Base-by-base conservation (phyloP, 2,797 vertebrate species). In the Luscinia megarhynchos region DNA sequence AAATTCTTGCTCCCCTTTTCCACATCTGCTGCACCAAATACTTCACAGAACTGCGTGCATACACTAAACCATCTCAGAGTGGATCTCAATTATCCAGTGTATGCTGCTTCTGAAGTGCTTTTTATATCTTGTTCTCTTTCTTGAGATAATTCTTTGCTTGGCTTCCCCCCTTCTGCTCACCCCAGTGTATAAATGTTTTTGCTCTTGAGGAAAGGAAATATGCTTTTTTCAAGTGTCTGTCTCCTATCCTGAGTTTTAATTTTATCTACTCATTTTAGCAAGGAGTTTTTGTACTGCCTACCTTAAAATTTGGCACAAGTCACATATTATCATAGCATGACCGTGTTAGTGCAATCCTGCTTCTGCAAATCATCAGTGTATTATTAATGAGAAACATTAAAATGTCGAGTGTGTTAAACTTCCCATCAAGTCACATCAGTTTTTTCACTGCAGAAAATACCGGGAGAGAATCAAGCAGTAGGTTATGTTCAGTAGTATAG, bases 251-350 rank as follows among this genome's bases (percentile, higher is more conserved):
- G 30, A 74, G 32, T 84, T 82, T 43, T 66, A 48, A 32, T 73
- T 94, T 84, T 93, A 72, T 75, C 78, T 87, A 55, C 30, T 81
- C 3, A 15, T 53, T 96, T 95, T 77, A 84, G 15, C 38, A 58
- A 74, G 54, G 41, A 70, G 22, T 8, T 82, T 92, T 94, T 91
- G 16, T 78, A 32, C 26, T 84, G 26, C 54, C 30, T 81, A 23
- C 10, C 13, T 54, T 68, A 62, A 89, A 32, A 63, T 41, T 53
- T 62, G 26, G 38, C 53, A 46, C 2, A 3, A n/a, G 18, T 57
- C 19, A 9, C 7, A 4, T 61, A 11, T 59, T 80, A 11, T 41
- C 9, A 2, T 40, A 29, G 58, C 72, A 86, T 32, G 26, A 30
- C 34, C 36, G 38, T 34, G 18, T 29, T 51, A 61, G 12, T 72